Evolutionary conservation across 2,113 vertebrate species (phyloP).

Genomic region (Apteryx owenii): DNA sequence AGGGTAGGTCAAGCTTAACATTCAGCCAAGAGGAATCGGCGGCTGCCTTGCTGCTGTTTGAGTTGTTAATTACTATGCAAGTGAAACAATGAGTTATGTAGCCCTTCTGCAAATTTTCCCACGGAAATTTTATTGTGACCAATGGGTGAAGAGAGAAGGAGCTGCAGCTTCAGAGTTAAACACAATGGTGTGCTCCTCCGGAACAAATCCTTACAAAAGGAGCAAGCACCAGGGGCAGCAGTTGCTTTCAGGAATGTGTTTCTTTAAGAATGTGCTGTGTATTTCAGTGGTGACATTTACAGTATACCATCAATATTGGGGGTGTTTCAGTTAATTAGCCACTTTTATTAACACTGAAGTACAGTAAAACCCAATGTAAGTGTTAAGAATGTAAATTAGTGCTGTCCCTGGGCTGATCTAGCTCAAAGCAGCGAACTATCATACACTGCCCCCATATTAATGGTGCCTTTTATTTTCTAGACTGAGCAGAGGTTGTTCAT

Average conservation of each 20-base stretch:
- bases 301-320: slow-evolving; percentile 45
- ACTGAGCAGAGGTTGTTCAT: not conserved
- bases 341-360: slow-evolving; percentile 62
- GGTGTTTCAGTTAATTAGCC: slow-evolving; percentile 62
- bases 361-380: slow-evolving; percentile 47
- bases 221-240: not conserved
- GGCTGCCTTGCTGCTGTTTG: not conserved
- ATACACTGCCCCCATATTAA: slow-evolving; percentile 5
- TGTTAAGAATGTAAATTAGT: slow-evolving; percentile 58
- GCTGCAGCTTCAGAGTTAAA: not conserved
- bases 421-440: slow-evolving; percentile 3
- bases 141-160: not conserved
- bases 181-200: not conserved
- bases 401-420: not conserved
- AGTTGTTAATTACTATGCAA: slow-evolving; percentile 64
- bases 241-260: rapidly evolving
- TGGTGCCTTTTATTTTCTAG: not conserved
- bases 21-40: slow-evolving; percentile 53
- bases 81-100: slow-evolving; percentile 25
- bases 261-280: not conserved
- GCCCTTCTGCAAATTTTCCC: slow-evolving; percentile 53
- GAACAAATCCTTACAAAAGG: not conserved
- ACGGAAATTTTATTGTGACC: not conserved
- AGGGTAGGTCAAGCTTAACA: slow-evolving; percentile 61
- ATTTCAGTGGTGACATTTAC: slow-evolving; percentile 53